phyloP scores from a whole-genome alignment of 2,113 vertebrate genomes.

The Leptosomus discolor region DNA sequence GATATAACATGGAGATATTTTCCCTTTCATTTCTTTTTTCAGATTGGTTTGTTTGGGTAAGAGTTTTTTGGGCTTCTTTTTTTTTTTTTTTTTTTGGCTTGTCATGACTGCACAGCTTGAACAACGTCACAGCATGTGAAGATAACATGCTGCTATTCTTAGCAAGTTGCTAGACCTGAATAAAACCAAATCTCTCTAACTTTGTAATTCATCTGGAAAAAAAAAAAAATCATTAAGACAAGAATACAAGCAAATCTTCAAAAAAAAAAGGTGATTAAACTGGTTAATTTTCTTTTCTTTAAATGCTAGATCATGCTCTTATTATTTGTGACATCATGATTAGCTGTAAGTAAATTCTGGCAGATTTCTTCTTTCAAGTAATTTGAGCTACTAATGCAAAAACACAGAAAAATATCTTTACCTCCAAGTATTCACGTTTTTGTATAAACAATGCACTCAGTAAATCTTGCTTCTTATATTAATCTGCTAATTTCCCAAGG shows the following conservation, averaged over 20 bases:
- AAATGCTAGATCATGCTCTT: not conserved
- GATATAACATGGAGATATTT: not conserved
- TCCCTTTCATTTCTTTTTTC: not conserved
- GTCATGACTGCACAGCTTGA: not conserved
- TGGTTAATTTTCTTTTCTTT: not conserved
- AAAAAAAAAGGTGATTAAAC: not conserved
- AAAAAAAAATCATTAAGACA: not conserved
- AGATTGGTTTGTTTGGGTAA: not conserved
- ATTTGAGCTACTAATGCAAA: not conserved
- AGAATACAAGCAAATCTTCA: not conserved
- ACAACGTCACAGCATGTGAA: not conserved
- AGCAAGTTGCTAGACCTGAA: not conserved
- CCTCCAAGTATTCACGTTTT: not conserved
- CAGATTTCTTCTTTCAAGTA: not conserved
- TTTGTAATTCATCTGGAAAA: not conserved
- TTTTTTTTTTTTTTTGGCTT: not conserved
- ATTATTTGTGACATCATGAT: not conserved
- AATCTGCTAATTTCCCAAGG: not conserved
- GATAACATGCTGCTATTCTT: not conserved
- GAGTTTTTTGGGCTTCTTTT: fast-evolving
- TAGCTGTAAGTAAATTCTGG: constrained; percentile 11
- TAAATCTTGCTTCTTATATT: not conserved
- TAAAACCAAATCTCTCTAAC: not conserved
- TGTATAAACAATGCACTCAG: not conserved
- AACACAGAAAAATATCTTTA: not conserved